Evolutionary conservation across 2,797 vertebrate species (phyloP).

Genomic region (Enteromius unitaeniatus): DNA sequence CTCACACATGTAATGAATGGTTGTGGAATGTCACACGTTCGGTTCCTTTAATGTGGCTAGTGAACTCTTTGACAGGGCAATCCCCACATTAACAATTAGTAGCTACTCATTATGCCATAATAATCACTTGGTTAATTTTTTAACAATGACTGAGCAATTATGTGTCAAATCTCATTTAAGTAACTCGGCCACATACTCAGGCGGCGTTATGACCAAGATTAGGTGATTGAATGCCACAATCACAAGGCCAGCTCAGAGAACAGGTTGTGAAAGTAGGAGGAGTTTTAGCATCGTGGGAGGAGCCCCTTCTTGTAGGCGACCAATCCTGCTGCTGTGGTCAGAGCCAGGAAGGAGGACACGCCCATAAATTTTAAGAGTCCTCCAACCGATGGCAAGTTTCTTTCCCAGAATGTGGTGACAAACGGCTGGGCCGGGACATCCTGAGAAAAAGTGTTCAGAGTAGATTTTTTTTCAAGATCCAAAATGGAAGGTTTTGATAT

Average conservation of each 20-base stretch:
- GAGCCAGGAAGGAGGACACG: slow-evolving; percentile 80
- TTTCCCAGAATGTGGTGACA: slow-evolving; percentile 89
- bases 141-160: slow-evolving; percentile 31
- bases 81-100: slow-evolving; percentile 7
- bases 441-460: slow-evolving; percentile 68
- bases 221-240: slow-evolving; percentile 51
- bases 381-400: slow-evolving; percentile 88
- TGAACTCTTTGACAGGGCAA: slow-evolving; percentile 8
- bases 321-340: slow-evolving; percentile 75
- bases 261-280: neutral
- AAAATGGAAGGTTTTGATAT: neutral
- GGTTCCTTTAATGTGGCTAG: neutral
- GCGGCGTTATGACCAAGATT: slow-evolving; percentile 20
- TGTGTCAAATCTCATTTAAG: slow-evolving; percentile 29
- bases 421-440: slow-evolving; percentile 87
- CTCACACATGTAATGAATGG: slow-evolving; percentile 28
- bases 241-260: slow-evolving; percentile 39
- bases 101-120: slow-evolving; percentile 22
- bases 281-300: slow-evolving; percentile 67
- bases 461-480: neutral
- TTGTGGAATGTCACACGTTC: slow-evolving; percentile 33
- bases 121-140: slow-evolving; percentile 29
- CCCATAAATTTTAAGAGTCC: slow-evolving; percentile 86
- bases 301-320: slow-evolving; percentile 86
- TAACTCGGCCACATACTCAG: slow-evolving; percentile 26